These are phyloP conservation scores for Rhynchotus rufescens DNA, from an alignment of 2,797 vertebrate genomes.

Conservation along the genomic window DNA sequence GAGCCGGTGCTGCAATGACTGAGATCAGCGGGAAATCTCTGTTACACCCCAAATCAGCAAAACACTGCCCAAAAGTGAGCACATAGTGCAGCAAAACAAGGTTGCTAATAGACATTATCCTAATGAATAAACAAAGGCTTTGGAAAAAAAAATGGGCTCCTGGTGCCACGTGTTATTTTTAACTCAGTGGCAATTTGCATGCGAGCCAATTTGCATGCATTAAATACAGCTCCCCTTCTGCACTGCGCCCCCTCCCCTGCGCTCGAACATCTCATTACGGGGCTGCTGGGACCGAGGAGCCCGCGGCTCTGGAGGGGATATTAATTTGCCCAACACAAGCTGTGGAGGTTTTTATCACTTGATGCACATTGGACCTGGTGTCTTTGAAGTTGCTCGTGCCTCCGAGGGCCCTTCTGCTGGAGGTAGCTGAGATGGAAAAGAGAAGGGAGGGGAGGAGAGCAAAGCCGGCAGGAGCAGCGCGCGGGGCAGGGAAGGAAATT, in stretches of 20 bases:
- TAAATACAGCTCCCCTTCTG: slow-evolving; percentile 78
- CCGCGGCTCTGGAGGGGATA: slow-evolving; percentile 76
- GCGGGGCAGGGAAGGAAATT: background rate
- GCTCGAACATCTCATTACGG: slow-evolving; percentile 76
- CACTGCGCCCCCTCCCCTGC: slow-evolving; percentile 66
- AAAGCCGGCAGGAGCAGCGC: background rate
- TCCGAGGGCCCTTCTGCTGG: slow-evolving; percentile 49
- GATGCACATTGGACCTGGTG: slow-evolving; percentile 75
- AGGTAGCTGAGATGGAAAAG: slow-evolving; percentile 6
- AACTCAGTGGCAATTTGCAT: slow-evolving; percentile 79
- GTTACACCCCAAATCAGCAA: background rate
- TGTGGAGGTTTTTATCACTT: slow-evolving; percentile 79
- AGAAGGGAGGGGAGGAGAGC: background rate
- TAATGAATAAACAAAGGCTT: slow-evolving; percentile 79
- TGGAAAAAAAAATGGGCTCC: slow-evolving; percentile 58
- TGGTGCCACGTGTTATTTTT: slow-evolving; percentile 77
- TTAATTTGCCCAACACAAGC: slow-evolving; percentile 82
- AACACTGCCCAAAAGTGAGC: slow-evolving; percentile 60
- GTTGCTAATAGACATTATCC: slow-evolving; percentile 71
- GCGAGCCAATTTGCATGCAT: slow-evolving; percentile 83
- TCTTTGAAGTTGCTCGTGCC: slow-evolving; percentile 78
- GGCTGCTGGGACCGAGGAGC: slow-evolving; percentile 76
- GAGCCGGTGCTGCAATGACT: background rate
- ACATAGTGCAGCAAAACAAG: slow-evolving; percentile 54
- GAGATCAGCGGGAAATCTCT: background rate